Evolutionary conservation across 2,888 invertebrate species (phyloP).

Genomic region (Apantesis nais): DNA sequence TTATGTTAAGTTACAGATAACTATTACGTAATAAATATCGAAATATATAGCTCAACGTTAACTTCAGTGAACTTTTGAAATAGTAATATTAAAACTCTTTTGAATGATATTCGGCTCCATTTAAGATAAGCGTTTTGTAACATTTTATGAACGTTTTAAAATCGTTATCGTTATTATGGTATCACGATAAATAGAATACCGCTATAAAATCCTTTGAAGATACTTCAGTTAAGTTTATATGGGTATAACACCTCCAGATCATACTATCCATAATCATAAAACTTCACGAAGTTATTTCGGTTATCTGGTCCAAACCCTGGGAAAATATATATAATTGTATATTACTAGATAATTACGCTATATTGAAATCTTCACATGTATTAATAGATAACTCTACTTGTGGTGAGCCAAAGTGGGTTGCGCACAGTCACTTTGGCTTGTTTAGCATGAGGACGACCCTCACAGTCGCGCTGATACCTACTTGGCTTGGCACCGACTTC

Average conservation of each 20-base stretch:
- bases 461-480: too few relatives aligned
- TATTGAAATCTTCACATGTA: too few relatives aligned
- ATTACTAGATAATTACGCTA: too few relatives aligned
- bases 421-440: too few relatives aligned
- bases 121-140: constrained; percentile 15
- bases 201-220: constrained; percentile 26
- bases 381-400: too few relatives aligned
- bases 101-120: not conserved
- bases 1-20: not conserved
- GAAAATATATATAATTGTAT: too few relatives aligned
- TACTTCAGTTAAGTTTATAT: constrained; percentile 17
- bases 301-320: not conserved
- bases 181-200: constrained; percentile 31
- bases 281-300: not conserved
- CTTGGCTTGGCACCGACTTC: too few relatives aligned
- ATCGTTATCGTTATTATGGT: constrained; percentile 30
- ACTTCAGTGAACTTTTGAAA: not conserved
- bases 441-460: too few relatives aligned
- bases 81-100: constrained; percentile 2
- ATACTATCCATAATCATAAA: constrained; percentile 2
- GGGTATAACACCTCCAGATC: constrained; percentile 4
- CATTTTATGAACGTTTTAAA: constrained; percentile 40
- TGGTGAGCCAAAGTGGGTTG: too few relatives aligned
- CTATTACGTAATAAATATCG: not conserved
- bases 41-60: not conserved